Base-by-base conservation (phyloP, 2,797 vertebrate species). In the Danio aesculapii region DNA sequence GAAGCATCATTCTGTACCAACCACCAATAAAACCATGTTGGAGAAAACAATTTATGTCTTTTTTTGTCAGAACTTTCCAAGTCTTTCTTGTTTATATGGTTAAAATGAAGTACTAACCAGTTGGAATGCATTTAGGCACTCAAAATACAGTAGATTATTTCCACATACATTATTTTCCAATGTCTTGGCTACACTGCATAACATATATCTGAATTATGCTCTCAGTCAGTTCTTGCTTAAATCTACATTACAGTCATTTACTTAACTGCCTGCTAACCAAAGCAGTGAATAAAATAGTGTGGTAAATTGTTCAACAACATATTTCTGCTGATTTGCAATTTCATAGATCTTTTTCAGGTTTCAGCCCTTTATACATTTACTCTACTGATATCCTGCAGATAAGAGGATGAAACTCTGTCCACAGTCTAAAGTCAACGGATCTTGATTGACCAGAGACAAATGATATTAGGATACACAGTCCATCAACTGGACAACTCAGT, bases 1-100 rank as follows among this genome's bases (percentile, higher is more conserved):
- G 74, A 74, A 86, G 70, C 67, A 77, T 17, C 53, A 78, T 43
- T 55, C 74, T 78, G 81, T 83, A 85, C 57, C 62, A 55, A 69
- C 55, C 77, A 73, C 41, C 17, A 74, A 62, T 76, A 84, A 87
- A 30, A 3, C 30, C 30, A 30, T 30, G 1, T 30, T 30, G 3
- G 30, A 30, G 30, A 30, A 30, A 30, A 30, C 30, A 30, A n/a
- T n/a, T n/a, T n/a, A n/a, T n/a, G n/a, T n/a, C n/a, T n/a, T n/a
- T n/a, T n/a, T n/a, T n/a, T n/a, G 30, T 30, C 30, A 30, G 30
- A 30, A 30, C 30, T 30, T 30, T 30, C 30, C 30, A 30, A 30
- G 30, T 30, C 30, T 30, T 30, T 30, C 30, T 30, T 30, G 1
- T 30, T 30, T 30, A 53, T 21, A 17, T 8, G 8, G 19, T 66